Evolutionary conservation across 2,797 vertebrate genomes (phyloP).

Genomic region (Ctenosaura bakeri): DNA sequence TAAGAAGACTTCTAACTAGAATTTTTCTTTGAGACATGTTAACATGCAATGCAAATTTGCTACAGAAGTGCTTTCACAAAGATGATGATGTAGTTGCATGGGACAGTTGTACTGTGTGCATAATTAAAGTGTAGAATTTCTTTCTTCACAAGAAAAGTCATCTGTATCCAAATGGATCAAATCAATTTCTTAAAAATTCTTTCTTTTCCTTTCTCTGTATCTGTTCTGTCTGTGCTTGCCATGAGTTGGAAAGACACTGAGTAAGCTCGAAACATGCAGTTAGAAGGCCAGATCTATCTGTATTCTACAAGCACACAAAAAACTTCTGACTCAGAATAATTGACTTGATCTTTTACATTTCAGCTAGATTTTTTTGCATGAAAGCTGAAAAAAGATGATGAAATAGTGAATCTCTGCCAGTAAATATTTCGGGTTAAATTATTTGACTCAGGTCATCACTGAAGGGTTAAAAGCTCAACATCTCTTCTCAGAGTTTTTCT

Average conservation of each 20-base stretch:
- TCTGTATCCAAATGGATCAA: not conserved
- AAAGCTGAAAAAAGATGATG: not conserved
- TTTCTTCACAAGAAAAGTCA: not conserved
- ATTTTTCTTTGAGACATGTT: no score
- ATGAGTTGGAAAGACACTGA: not conserved
- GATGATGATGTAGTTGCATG: not conserved
- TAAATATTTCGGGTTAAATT: not conserved
- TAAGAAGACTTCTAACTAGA: not conserved
- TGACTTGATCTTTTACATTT: not conserved
- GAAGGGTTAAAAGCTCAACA: not conserved
- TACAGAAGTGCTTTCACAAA: not conserved
- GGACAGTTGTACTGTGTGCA: not conserved
- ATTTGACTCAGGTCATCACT: not conserved
- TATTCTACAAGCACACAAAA: constrained; percentile 2
- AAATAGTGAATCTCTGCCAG: not conserved
- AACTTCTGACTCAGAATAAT: not conserved
- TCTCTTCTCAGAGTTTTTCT: not conserved
- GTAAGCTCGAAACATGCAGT: no score
- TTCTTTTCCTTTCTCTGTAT: not conserved
- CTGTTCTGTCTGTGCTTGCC: not conserved
- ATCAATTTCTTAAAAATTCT: constrained; percentile 3
- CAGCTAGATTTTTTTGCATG: not conserved
- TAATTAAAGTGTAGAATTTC: constrained; percentile 9
- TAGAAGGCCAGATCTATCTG: not conserved
- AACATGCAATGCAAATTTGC: not conserved